phyloP scores from a whole-genome alignment of 2,113 vertebrate genomes.

The Erythrocebus patas region DNA sequence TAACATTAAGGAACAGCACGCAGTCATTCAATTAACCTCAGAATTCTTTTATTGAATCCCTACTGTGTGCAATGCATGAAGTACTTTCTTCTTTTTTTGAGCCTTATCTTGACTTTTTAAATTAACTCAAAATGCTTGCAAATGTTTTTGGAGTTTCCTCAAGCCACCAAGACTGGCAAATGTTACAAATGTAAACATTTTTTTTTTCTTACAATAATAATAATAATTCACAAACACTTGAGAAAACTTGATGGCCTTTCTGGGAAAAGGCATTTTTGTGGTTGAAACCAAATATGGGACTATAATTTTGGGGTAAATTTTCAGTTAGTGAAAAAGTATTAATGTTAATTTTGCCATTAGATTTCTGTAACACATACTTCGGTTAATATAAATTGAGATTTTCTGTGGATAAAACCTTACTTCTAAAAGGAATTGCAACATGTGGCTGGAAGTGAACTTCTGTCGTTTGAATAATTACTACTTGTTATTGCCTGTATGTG shows the following conservation, averaged over 20 bases:
- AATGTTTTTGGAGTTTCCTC: constrained; percentile 35
- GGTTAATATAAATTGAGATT: neutral
- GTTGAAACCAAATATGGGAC: constrained; percentile 19
- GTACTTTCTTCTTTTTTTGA: neutral
- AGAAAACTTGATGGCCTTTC: constrained; percentile 49
- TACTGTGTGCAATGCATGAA: neutral
- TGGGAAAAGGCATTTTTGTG: constrained; percentile 52
- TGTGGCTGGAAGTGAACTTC: neutral
- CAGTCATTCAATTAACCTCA: neutral
- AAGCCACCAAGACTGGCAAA: constrained; percentile 55
- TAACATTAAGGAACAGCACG: neutral
- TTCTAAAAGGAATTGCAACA: neutral
- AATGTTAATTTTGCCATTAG: neutral
- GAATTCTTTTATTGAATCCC: neutral
- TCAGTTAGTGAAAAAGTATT: neutral
- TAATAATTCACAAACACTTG: constrained; percentile 53
- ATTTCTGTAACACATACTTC: neutral
- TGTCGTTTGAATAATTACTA: neutral
- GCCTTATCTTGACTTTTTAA: neutral
- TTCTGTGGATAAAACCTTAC: neutral
- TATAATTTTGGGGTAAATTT: constrained; percentile 30
- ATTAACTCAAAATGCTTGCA: constrained; percentile 49
- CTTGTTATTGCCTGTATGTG: neutral
- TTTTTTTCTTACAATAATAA: neutral
- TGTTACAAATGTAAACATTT: constrained; percentile 59